These are phyloP conservation scores for Rhopalosiphum nymphaeae DNA, from an alignment of 2,888 invertebrate genomes.

Conservation along the genomic window DNA sequence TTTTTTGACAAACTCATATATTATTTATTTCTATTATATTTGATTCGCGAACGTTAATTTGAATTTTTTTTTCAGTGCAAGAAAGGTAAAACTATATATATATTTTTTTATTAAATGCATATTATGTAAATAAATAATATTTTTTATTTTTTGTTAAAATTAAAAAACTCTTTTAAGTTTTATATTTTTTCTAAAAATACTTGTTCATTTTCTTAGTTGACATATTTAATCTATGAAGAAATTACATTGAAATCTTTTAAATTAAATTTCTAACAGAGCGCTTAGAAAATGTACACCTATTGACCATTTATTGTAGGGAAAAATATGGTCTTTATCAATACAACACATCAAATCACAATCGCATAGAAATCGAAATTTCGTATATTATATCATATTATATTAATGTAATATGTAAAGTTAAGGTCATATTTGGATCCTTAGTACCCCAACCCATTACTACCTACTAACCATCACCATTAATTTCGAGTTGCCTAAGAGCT, in stretches of 20 bases:
- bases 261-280: background rate
- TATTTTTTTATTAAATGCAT: background rate
- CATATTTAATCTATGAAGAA: background rate
- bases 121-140: background rate
- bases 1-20: background rate
- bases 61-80: background rate
- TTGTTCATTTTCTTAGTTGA: background rate
- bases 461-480: background rate
- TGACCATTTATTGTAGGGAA: background rate
- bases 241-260: background rate
- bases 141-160: background rate
- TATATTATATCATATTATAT: background rate
- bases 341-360: background rate
- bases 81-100: background rate
- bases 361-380: background rate
- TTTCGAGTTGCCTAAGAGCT: background rate
- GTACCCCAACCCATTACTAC: background rate
- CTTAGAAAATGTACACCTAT: background rate
- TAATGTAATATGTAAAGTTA: background rate
- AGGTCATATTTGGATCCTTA: background rate
- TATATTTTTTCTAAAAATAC: background rate
- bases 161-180: background rate
- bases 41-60: background rate
- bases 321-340: background rate
- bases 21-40: background rate